phyloP scores from a whole-genome alignment of 2,113 vertebrate genomes.

The Arvicanthis niloticus region DNA sequence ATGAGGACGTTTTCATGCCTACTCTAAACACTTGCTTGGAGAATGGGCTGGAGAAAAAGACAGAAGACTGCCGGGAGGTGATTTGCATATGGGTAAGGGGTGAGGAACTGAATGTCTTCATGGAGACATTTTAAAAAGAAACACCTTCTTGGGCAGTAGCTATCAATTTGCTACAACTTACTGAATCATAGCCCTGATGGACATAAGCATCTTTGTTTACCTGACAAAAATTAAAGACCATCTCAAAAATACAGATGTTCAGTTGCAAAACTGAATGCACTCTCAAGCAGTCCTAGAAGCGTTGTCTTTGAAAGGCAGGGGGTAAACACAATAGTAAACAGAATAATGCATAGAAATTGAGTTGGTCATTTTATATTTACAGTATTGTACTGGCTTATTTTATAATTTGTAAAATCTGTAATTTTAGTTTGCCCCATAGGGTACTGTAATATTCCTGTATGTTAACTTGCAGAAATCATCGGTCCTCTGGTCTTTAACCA shows the following conservation, averaged over 20 bases:
- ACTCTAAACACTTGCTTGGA: not conserved
- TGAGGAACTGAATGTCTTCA: not conserved
- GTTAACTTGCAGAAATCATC: not conserved
- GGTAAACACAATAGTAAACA: not conserved
- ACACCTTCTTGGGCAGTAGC: not conserved
- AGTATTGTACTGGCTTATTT: constrained; percentile 17
- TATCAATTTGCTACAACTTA: not conserved
- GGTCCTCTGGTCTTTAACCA: not conserved
- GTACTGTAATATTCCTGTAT: not conserved
- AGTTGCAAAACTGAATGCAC: not conserved
- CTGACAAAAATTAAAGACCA: not conserved
- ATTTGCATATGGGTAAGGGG: not conserved
- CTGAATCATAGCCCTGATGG: not conserved
- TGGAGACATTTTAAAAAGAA: constrained; percentile 7
- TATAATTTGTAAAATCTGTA: not conserved
- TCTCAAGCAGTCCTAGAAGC: not conserved
- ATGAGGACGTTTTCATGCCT: not conserved
- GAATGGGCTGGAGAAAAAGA: not conserved
- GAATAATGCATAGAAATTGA: not conserved
- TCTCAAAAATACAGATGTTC: not conserved
- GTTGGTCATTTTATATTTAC: not conserved
- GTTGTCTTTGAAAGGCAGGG: not conserved
- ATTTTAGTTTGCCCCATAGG: constrained; percentile 23
- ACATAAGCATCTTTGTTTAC: not conserved
- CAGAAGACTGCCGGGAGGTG: not conserved